Conservation (phyloP, 2,888 invertebrate species). For the Leptopilina drosophilae region DNA sequence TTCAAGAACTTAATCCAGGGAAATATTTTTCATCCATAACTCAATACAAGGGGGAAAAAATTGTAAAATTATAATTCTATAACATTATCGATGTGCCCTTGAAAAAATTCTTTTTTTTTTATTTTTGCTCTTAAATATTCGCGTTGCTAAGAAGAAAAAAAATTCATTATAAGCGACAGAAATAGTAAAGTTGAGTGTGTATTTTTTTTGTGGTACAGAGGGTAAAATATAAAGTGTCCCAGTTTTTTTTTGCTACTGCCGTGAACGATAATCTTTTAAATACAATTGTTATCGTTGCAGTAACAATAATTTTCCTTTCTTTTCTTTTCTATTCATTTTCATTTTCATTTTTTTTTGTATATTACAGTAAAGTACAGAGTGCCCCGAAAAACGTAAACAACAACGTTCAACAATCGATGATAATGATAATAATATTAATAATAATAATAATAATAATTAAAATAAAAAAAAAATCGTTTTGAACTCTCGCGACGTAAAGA, state of each 20-base stretch:
- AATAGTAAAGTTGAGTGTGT: constrained; percentile 35
- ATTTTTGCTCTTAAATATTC: constrained; percentile 47
- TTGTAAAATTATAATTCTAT: neutral
- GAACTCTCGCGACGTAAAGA: constrained; percentile 15
- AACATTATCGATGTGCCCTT: constrained; percentile 42
- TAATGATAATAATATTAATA: constrained; percentile 56
- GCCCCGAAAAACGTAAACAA: constrained; percentile 75
- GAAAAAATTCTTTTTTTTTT: constrained; percentile 30
- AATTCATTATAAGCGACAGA: constrained; percentile 22
- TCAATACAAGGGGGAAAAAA: constrained; percentile 6
- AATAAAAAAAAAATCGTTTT: constrained; percentile 60
- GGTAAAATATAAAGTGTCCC: constrained; percentile 42
- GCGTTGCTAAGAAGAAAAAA: constrained; percentile 42
- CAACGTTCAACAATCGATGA: constrained; percentile 76
- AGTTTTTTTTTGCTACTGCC: constrained; percentile 40
- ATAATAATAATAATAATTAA: constrained; percentile 71
- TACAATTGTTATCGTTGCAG: constrained; percentile 59
- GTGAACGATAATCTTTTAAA: constrained; percentile 53
- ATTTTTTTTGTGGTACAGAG: neutral
- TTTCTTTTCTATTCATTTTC: no score
- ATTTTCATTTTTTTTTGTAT: constrained; percentile 55
- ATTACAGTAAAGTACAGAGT: constrained; percentile 76
- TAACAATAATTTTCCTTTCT: constrained; percentile 55
- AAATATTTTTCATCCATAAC: neutral
- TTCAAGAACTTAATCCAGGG: no score